Evolutionary conservation across 2,888 invertebrate genomes (phyloP).

Genomic region (Microctonus hyperodae): DNA sequence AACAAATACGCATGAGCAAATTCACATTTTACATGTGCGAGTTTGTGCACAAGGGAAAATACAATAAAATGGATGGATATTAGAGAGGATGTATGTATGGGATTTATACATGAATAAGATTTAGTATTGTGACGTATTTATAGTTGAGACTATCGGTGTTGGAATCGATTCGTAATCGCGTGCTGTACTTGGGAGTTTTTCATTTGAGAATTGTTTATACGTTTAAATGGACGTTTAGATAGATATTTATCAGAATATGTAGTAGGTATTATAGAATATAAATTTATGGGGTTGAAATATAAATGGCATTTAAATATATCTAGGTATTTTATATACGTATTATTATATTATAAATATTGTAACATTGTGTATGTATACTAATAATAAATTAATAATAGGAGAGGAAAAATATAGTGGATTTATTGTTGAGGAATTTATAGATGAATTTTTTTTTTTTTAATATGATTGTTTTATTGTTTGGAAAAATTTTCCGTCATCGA

Average conservation of each 20-base stretch:
- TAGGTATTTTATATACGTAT: too few relatives aligned
- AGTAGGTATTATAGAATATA: background rate
- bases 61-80: background rate
- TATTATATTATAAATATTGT: too few relatives aligned
- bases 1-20: conserved; percentile 9
- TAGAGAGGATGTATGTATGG: too few relatives aligned
- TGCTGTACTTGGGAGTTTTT: background rate
- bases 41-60: background rate
- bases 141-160: conserved; percentile 24
- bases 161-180: conserved; percentile 19
- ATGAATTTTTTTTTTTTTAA: background rate
- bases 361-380: too few relatives aligned
- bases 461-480: background rate
- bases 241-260: background rate
- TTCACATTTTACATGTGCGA: background rate
- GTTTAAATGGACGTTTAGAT: background rate
- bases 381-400: too few relatives aligned
- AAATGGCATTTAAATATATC: background rate
- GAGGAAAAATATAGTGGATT: background rate
- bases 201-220: background rate
- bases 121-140: conserved; percentile 31
- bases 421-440: background rate
- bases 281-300: background rate
- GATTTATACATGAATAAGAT: conserved; percentile 11
- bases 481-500: background rate